Evolutionary conservation across 2,113 vertebrate genomes (phyloP), one percentile per base, ranked within the genome.

Genomic region (Pandion haliaetus): DNA sequence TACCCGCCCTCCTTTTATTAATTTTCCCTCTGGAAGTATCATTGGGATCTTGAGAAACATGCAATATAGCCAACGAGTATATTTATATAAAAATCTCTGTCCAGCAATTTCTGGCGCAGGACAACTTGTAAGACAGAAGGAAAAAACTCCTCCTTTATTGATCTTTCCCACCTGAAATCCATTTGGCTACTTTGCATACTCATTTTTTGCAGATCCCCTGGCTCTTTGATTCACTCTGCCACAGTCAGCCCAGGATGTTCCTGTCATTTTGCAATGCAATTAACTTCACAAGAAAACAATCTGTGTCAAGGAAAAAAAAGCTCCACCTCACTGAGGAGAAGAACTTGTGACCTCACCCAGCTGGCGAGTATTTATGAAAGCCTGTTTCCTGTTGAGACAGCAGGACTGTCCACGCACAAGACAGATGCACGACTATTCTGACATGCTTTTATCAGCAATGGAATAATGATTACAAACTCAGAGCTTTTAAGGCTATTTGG

Each of bases 331-430:
- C 36, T 23, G 0, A 63, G 40, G 47, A 86, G 96, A 11, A 88
- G 93, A 82, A 16, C 71, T 62, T n/a, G 45, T 82, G 89, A 94
- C 89, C 96, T 95, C 91, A 85, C 78, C 78, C 96, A 71, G 88
- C 85, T 86, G 95, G 89, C 47, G 36, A 2, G 3, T 31, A 9
- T 11, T 42, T 6, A 32, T 32, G 74, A 86, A 61, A 50, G n/a
- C 26, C 52, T 5, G 15, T 44, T 95, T 94, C 96, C 95, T 95
- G 93, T 32, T 21, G 55, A 90, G 90, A 42, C 84, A 63, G 63
- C 54, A 14, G 90, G 47, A 44, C 4, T 5, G 17, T 45, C 86
- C 81, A 36, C 72, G 86, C 36, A 52, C 6, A 34, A 76, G 80
- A 54, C 32, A 76, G 80, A 54, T n/a, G 32, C 81, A 45, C 12